phyloP scores from a whole-genome alignment of 2,113 vertebrate genomes.

The pig (Sus scrofa) region T2T-Sscrofa CM000814.6:65132001-65132500 shows the following conservation, averaged over 20 bases:
- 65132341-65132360: slow-evolving; percentile 28
- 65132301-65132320: not conserved
- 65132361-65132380: slow-evolving; percentile 16
- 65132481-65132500: not conserved
- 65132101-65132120: slow-evolving; percentile 49
- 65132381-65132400: not conserved
- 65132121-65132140: not conserved
- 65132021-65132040: slow-evolving; percentile 36
- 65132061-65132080: not conserved
- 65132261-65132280: not conserved
- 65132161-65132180: not conserved
- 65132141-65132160: not conserved
- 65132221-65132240: slow-evolving; percentile 28
- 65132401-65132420: slow-evolving; percentile 46
- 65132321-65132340: not conserved
- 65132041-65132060: slow-evolving; percentile 49
- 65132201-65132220: not conserved
- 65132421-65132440: not conserved
- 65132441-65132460: not conserved
- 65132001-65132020: slow-evolving; percentile 20
- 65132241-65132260: not conserved
- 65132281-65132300: not conserved
- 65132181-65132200: not conserved
- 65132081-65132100: not conserved
- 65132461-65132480: not conserved